Conservation (phyloP, 2,113 vertebrate species). For the Gallinago undulata region DNA sequence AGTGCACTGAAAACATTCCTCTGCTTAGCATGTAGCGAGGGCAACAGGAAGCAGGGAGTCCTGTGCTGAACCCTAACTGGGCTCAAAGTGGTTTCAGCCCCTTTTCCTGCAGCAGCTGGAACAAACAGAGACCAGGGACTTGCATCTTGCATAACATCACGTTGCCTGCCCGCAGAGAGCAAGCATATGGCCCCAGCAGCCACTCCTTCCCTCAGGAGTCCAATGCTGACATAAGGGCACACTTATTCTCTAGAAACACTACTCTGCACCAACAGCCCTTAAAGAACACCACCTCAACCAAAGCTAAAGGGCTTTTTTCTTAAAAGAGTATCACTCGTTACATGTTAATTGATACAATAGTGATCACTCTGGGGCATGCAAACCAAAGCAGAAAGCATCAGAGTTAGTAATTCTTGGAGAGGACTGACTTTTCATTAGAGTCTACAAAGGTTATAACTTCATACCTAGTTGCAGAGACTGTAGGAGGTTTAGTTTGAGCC, state of each 20-base stretch:
- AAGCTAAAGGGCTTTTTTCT: neutral
- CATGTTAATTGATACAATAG: neutral
- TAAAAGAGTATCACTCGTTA: neutral
- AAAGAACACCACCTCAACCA: neutral
- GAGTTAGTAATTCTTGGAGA: neutral
- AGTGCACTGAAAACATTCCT: rapidly evolving
- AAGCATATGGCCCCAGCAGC: neutral
- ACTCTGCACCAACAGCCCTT: neutral
- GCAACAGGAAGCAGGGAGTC: neutral
- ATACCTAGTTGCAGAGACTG: neutral
- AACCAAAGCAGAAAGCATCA: neutral
- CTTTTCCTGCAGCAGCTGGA: constrained; percentile 11
- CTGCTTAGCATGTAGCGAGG: neutral
- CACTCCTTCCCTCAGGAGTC: neutral
- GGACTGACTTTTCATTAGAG: neutral
- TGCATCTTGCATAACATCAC: neutral
- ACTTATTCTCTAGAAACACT: neutral
- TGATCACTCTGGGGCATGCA: neutral
- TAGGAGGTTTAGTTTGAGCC: neutral
- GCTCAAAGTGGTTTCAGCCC: neutral
- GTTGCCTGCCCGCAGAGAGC: neutral
- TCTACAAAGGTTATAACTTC: neutral
- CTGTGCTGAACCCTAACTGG: neutral
- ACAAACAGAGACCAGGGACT: neutral
- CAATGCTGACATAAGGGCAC: neutral